These are phyloP conservation scores for Eupsittula cactorum DNA, from an alignment of 2,113 vertebrate species.

Conservation along the genomic window DNA sequence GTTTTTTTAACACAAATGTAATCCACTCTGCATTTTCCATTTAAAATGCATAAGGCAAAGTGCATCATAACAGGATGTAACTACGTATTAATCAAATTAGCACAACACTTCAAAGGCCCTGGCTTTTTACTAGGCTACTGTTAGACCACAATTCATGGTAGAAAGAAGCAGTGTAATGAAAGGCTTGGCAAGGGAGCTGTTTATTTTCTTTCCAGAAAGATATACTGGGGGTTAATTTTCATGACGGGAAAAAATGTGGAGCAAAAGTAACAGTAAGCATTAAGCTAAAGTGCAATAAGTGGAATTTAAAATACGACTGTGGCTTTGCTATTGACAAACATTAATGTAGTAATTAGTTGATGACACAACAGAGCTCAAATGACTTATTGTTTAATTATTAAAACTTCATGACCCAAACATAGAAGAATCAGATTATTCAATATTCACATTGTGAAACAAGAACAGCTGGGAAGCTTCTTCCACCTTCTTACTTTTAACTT, in stretches of 20 bases:
- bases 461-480: background rate
- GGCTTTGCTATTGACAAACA: constrained; percentile 62
- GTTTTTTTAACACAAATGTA: constrained; percentile 77
- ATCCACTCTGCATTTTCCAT: constrained; percentile 81
- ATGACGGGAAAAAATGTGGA: constrained; percentile 74
- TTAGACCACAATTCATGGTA: constrained; percentile 79
- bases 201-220: constrained; percentile 77
- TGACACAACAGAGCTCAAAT: constrained; percentile 70
- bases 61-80: constrained; percentile 85
- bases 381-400: constrained; percentile 77
- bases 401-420: constrained; percentile 69
- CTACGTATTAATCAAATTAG: constrained; percentile 88
- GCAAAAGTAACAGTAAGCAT: constrained; percentile 73
- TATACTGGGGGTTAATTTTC: constrained; percentile 79
- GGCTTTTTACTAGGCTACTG: constrained; percentile 76
- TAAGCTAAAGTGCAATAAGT: constrained; percentile 68
- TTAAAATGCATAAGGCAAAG: constrained; percentile 87
- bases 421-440: constrained; percentile 61
- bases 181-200: constrained; percentile 75
- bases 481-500: background rate
- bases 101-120: constrained; percentile 81
- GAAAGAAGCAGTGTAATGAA: constrained; percentile 77
- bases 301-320: constrained; percentile 68
- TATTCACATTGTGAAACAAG: constrained; percentile 48
- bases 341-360: constrained; percentile 75